A percentile compares a stretch with the other conserved stretches of the same genome.
Conservation (phyloP, 2,888 invertebrate species). For the Diplazon laetatorius region DNA sequence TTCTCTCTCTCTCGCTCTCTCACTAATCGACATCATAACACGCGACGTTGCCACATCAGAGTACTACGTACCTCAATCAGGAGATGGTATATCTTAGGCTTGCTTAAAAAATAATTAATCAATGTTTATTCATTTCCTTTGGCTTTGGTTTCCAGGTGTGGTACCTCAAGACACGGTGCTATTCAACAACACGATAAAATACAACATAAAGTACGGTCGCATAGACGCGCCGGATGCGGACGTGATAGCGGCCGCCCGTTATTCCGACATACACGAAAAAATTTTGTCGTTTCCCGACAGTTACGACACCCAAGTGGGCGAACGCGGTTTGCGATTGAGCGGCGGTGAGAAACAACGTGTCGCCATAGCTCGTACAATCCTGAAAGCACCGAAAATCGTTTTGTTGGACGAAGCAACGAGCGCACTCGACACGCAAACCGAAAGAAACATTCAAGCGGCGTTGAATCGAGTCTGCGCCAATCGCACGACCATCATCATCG, state of each 20-base stretch:
- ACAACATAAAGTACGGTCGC: slow-evolving; percentile 97
- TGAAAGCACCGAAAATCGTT: slow-evolving; percentile 95
- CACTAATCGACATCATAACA: no score
- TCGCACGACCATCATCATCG: slow-evolving; percentile 96
- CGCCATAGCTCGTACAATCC: slow-evolving; percentile 96
- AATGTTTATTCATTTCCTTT: no score
- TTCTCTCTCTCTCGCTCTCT: no score
- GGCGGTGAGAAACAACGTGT: slow-evolving; percentile 99
- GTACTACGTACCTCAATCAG: no score
- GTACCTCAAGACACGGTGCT: slow-evolving; percentile 99
- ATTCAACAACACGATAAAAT: slow-evolving; percentile 96
- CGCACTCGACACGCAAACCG: slow-evolving; percentile 97
- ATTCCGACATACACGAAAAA: slow-evolving; percentile 96
- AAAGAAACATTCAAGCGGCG: slow-evolving; percentile 87
- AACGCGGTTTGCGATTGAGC: slow-evolving; percentile 96
- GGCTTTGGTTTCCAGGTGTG: slow-evolving; percentile 85
- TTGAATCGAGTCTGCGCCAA: slow-evolving; percentile 90
- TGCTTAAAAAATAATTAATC: no score
- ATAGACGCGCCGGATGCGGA: slow-evolving; percentile 91
- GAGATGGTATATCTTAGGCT: no score
- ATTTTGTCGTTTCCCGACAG: slow-evolving; percentile 95
- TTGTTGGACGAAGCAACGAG: slow-evolving; percentile 98
- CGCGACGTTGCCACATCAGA: no score
- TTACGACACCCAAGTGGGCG: slow-evolving; percentile 95
- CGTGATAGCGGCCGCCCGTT: slow-evolving; percentile 93